Percentiles rank a stretch among this genome's conserved stretches.
phyloP scores from a whole-genome alignment of 2,113 vertebrate species.

The Piprites chloris region DNA sequence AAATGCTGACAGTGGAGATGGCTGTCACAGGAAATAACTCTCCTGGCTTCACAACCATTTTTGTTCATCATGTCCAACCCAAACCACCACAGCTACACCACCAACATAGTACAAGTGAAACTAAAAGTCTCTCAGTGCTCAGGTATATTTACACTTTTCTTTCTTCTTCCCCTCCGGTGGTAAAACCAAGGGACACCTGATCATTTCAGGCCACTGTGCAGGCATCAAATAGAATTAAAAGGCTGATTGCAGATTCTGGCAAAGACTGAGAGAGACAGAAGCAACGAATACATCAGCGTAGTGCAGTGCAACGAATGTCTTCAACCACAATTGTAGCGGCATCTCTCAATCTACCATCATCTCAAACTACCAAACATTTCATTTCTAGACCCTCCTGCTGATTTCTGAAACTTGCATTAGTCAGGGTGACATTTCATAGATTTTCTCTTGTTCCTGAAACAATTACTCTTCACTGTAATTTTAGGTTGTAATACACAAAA shows the following conservation, averaged over 20 bases:
- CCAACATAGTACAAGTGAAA: not conserved
- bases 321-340: not conserved
- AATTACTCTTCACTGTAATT: not conserved
- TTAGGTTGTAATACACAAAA: not conserved
- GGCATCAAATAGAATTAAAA: not conserved
- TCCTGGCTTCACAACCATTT: not conserved
- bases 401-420: not conserved
- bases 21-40: not conserved
- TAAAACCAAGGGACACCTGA: not conserved
- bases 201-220: not conserved
- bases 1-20: not conserved
- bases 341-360: not conserved
- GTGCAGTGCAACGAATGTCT: not conserved
- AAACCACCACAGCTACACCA: not conserved
- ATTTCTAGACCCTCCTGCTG: not conserved
- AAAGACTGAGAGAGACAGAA: not conserved
- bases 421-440: not conserved
- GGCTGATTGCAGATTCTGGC: not conserved
- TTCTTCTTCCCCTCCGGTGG: not conserved
- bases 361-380: not conserved
- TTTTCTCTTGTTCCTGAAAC: not conserved
- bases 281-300: fast-evolving
- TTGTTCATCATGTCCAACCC: not conserved
- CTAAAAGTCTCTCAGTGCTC: not conserved
- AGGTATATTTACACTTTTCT: not conserved